phyloP scores from a whole-genome alignment of 2,113 vertebrate species.

The Echinops telfairi region DNA sequence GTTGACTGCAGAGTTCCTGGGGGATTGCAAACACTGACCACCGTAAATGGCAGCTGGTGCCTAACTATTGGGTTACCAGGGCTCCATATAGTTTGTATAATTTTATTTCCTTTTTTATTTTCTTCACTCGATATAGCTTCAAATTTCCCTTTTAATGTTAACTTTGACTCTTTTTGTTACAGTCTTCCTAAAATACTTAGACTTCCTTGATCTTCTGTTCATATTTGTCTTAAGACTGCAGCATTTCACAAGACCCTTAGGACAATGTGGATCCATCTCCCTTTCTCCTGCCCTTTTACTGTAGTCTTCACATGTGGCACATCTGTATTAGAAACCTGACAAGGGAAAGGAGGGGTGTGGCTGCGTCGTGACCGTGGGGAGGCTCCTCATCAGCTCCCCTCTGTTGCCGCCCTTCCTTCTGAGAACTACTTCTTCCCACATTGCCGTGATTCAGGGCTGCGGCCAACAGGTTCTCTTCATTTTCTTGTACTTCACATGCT shows the following conservation, averaged over 20 bases:
- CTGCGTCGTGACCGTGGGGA: no score
- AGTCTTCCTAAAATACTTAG: neutral
- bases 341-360: no score
- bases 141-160: neutral
- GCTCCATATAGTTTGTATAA: neutral
- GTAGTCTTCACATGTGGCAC: neutral
- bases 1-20: neutral
- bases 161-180: neutral
- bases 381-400: neutral
- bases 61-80: neutral
- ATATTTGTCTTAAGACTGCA: neutral
- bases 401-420: neutral
- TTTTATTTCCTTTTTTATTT: neutral
- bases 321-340: neutral
- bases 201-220: neutral
- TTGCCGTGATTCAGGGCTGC: neutral
- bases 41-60: no score
- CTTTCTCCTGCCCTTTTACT: neutral
- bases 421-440: neutral
- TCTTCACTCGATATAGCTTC: neutral
- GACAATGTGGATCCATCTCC: neutral
- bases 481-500: neutral
- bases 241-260: neutral
- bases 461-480: neutral
- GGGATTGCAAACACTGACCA: neutral